Evolutionary conservation across 2,113 vertebrate genomes (phyloP), one percentile per base, ranked within the genome.

Genomic region (Chlorodrepanis virens): DNA sequence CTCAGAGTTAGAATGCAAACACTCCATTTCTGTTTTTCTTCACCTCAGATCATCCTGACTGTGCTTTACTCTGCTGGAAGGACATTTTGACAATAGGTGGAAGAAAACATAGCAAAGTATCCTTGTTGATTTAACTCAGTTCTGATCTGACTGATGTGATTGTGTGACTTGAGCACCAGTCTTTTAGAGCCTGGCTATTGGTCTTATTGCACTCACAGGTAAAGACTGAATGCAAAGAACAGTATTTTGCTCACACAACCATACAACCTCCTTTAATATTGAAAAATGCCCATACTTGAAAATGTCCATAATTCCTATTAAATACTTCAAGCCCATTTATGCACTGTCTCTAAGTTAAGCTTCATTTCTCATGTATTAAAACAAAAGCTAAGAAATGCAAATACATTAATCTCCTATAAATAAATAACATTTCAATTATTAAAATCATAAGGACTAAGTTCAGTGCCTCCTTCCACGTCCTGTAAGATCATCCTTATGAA

Each of bases 1-100:
- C 70, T 92, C 44, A 77, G 69, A 95, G 87, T 74, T 91, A 91
- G 67, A 96, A 85, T 83, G 37, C 69, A 97, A 89, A 94, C 54
- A 95, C 59, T 87, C 40, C 45, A 4, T 42, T 65, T 65, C 84
- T 96, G 78, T 76, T 84, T 94, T 94, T 72, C 80, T 95, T 96
- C 95, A 76, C 14, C 57, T 91, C 31, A 67, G 49, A 85, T 69
- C 83, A 95, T 93, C 39, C 28, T 49, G 29, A 70, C 61, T 71
- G 50, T 86, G 67, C 47, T 95, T 92, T 89, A 90, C 39, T 54
- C 44, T 94, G 39, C 81, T 60, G 60, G 69, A 94, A 97, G 71
- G 39, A 45, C 31, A 29, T 83, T 96, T 80, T 95, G 63, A 76
- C 42, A 39, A 79, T 19, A 83, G 37, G 81, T 83, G 67, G 91